A percentile compares a stretch with the other conserved stretches of the same genome.
These are phyloP conservation scores for Threskiornis aethiopicus DNA, from an alignment of 2,797 vertebrate species.

Conservation along the genomic window DNA sequence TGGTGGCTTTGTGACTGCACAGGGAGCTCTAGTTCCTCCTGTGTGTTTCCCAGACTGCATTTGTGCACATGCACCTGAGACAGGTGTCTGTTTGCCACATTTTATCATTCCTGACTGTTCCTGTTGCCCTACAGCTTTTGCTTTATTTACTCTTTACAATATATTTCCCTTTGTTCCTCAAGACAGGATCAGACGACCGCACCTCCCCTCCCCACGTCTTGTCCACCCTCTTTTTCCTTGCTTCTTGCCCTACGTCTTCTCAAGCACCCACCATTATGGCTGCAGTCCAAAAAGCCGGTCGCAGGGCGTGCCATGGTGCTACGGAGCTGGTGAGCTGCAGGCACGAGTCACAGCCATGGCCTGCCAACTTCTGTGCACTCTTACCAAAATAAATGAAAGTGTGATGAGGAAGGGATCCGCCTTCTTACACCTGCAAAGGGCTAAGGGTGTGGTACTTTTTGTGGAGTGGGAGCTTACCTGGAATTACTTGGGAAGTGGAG, in stretches of 20 bases:
- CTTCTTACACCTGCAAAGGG: neutral
- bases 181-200: neutral
- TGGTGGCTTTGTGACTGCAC: neutral
- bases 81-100: neutral
- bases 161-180: neutral
- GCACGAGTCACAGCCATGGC: neutral
- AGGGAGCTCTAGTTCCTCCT: neutral
- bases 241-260: neutral
- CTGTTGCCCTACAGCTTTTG: neutral
- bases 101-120: neutral
- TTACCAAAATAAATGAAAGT: neutral
- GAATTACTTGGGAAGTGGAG: neutral
- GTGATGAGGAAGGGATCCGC: neutral
- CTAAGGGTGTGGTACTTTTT: neutral
- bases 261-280: neutral
- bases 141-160: neutral
- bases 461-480: neutral
- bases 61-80: neutral
- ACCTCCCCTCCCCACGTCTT: neutral
- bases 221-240: neutral
- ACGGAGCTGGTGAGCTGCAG: accelerated
- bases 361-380: neutral
- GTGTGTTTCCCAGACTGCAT: neutral
- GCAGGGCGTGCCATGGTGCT: accelerated
- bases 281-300: neutral